Evolutionary conservation across 2,888 invertebrate species (phyloP).

Genomic region (Agonopterix alstromeriana): DNA sequence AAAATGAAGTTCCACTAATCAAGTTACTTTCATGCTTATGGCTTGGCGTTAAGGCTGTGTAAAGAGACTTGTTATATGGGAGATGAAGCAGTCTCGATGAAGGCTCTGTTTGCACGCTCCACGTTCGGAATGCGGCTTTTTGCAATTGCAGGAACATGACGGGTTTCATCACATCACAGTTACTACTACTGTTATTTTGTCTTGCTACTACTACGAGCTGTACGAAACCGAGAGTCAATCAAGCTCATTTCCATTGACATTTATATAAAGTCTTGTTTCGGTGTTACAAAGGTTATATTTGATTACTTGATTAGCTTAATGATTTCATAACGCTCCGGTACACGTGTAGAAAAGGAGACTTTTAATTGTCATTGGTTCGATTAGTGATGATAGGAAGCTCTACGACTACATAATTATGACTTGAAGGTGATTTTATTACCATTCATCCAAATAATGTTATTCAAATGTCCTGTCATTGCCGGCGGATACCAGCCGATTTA

Average conservation of each 20-base stretch:
- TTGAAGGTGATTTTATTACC: slow-evolving; percentile 7
- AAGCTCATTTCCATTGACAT: slow-evolving; percentile 3
- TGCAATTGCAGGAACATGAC: slow-evolving; percentile 31
- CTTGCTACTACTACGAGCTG: slow-evolving; percentile 14
- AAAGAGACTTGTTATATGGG: background rate
- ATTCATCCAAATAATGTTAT: slow-evolving; percentile 1
- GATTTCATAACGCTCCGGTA: background rate
- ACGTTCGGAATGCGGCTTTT: slow-evolving; percentile 44
- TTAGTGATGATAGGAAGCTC: slow-evolving; percentile 26
- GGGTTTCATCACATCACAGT: slow-evolving; percentile 29
- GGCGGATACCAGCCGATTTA: slow-evolving; percentile 14
- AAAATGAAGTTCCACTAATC: slow-evolving; percentile 14
- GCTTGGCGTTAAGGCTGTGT: background rate
- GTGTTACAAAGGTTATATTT: background rate
- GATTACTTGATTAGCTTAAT: background rate
- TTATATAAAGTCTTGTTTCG: background rate
- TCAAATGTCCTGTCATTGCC: slow-evolving; percentile 16
- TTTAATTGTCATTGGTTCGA: slow-evolving; percentile 27
- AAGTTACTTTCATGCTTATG: no score
- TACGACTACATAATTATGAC: slow-evolving; percentile 8
- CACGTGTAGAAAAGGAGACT: slow-evolving; percentile 12
- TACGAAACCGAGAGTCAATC: slow-evolving; percentile 35
- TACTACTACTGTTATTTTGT: slow-evolving; percentile 25
- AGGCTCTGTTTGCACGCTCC: slow-evolving; percentile 35
- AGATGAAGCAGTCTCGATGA: slow-evolving; percentile 19